A percentile compares a stretch with the other conserved stretches of the same genome.
These are phyloP conservation scores for Teleopsis dalmanni DNA, from an alignment of 1,140 invertebrate species.

Conservation along the genomic window DNA sequence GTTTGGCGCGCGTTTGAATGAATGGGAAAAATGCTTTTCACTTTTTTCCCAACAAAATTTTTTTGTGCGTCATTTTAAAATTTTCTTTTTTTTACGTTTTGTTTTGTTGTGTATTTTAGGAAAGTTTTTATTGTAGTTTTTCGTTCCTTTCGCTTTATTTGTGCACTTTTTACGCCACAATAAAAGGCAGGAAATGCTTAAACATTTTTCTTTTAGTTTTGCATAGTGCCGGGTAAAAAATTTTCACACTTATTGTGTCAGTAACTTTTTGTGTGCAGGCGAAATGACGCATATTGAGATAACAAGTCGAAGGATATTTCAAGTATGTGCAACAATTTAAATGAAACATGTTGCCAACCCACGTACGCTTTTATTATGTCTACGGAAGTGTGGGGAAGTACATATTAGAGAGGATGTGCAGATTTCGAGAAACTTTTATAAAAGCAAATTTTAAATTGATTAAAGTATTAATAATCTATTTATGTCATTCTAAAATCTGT, in stretches of 20 bases:
- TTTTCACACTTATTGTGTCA: neutral
- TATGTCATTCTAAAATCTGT: too few species aligned
- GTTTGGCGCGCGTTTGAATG: constrained; percentile 4
- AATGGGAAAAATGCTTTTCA: neutral
- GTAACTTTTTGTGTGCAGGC: constrained; percentile 5
- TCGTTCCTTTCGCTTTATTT: neutral
- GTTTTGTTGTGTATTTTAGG: too few species aligned
- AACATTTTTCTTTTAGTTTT: constrained; percentile 41
- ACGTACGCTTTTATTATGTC: neutral
- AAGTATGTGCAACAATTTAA: neutral
- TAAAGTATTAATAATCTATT: too few species aligned
- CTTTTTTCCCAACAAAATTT: neutral
- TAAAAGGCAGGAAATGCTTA: constrained; percentile 45
- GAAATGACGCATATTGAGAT: too few species aligned
- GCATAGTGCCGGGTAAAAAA: neutral
- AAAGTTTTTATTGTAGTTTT: neutral
- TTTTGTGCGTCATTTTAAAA: neutral
- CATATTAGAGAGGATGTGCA: too few species aligned
- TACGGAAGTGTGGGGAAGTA: too few species aligned
- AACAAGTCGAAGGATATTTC: neutral
- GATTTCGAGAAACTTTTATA: too few species aligned
- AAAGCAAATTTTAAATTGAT: too few species aligned
- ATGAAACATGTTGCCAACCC: neutral
- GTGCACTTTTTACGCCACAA: constrained; percentile 19
- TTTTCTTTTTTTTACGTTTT: too few species aligned